phyloP scores from a whole-genome alignment of 2,888 invertebrate species.

The Mesorhabditis spiculigera region DNA sequence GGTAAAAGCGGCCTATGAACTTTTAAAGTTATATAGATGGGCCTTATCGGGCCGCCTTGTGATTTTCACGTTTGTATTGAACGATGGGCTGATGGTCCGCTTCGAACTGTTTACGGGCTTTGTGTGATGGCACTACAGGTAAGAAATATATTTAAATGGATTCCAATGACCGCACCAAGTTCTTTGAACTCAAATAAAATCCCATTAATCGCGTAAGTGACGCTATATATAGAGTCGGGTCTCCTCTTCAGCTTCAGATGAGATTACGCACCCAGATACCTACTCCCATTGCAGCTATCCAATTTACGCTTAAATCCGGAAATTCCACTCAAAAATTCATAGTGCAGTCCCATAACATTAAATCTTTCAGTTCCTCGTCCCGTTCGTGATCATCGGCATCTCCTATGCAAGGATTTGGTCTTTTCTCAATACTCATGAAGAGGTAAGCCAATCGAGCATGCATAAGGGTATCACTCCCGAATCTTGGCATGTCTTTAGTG shows the following conservation, averaged over 20 bases:
- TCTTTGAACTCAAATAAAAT: too few relatives aligned
- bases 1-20: conserved; percentile 13
- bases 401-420: conserved; percentile 86
- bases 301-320: too few relatives aligned
- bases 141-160: background rate
- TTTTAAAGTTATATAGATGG: conserved; percentile 5
- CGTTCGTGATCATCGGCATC: conserved; percentile 86
- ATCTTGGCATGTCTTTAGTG: too few relatives aligned
- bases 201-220: too few relatives aligned
- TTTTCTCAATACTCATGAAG: conserved; percentile 35
- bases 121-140: conserved; percentile 77
- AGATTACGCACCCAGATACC: too few relatives aligned
- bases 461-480: too few relatives aligned
- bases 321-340: too few relatives aligned
- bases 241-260: too few relatives aligned
- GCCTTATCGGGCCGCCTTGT: conserved; percentile 59
- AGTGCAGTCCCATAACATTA: background rate
- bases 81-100: too few relatives aligned
- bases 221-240: too few relatives aligned
- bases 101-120: conserved; percentile 74
- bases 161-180: too few relatives aligned
- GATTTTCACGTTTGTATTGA: conserved; percentile 65
- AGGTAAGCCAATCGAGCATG: background rate
- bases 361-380: conserved; percentile 75
- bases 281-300: too few relatives aligned